These are phyloP conservation scores for Melieria omissa DNA, from an alignment of 2,888 invertebrate species.

Conservation along the genomic window DNA sequence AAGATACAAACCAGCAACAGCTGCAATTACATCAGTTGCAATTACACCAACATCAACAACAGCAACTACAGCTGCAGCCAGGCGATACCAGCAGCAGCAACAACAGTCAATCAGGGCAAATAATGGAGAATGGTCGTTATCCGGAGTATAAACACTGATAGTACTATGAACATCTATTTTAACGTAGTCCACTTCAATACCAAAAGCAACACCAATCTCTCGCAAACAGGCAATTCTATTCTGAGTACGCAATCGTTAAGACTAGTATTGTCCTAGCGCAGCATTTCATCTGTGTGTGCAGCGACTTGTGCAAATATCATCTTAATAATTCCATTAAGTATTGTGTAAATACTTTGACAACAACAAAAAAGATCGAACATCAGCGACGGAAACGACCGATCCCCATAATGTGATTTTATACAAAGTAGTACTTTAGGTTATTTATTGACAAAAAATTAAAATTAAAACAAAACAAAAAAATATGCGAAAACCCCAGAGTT, in stretches of 20 bases:
- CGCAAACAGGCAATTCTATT: neutral
- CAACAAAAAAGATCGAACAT: slow-evolving; percentile 29
- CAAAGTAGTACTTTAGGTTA: slow-evolving; percentile 48
- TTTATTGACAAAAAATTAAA: slow-evolving; percentile 41
- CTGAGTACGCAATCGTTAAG: no score
- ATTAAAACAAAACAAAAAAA: slow-evolving; percentile 29
- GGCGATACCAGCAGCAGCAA: slow-evolving; percentile 66
- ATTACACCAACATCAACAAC: slow-evolving; percentile 49
- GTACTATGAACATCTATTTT: slow-evolving; percentile 48
- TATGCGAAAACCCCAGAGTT: no score
- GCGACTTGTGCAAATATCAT: slow-evolving; percentile 16
- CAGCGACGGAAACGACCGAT: slow-evolving; percentile 38
- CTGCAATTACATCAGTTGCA: slow-evolving; percentile 48
- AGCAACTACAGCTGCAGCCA: slow-evolving; percentile 57
- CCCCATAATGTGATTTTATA: slow-evolving; percentile 51
- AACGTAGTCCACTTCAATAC: slow-evolving; percentile 29
- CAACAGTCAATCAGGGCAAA: slow-evolving; percentile 68
- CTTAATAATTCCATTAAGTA: no score
- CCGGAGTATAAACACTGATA: slow-evolving; percentile 84
- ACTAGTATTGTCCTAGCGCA: no score
- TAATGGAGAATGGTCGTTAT: slow-evolving; percentile 74
- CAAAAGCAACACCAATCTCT: slow-evolving; percentile 41
- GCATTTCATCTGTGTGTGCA: slow-evolving; percentile 9
- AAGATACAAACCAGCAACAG: slow-evolving; percentile 52
- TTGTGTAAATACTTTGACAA: slow-evolving; percentile 12